Conservation (phyloP, 1,140 invertebrate genomes). For the Nebria ingens region DNA sequence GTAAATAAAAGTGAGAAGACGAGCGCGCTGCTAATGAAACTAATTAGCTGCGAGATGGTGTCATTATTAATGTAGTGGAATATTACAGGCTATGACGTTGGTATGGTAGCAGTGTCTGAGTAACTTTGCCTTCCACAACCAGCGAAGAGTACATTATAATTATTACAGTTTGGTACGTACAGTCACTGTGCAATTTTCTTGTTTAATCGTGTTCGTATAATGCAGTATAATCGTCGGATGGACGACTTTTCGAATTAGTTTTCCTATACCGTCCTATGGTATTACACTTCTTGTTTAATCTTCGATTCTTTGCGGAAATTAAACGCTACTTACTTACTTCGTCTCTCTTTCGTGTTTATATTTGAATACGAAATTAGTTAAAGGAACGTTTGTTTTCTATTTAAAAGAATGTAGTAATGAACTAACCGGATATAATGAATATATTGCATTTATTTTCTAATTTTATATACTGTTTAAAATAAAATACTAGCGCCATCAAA, state of each 20-base stretch:
- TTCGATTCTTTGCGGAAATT: background rate
- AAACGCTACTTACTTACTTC: too few species aligned
- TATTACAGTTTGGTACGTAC: background rate
- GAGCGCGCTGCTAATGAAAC: background rate
- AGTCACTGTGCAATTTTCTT: background rate
- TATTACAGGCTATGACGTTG: background rate
- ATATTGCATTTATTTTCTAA: too few species aligned
- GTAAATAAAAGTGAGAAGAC: too few species aligned
- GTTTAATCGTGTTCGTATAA: background rate
- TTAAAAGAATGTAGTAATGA: too few species aligned
- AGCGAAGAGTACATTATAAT: background rate
- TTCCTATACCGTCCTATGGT: background rate
- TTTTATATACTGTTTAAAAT: too few species aligned
- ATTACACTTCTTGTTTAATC: background rate
- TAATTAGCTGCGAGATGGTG: background rate
- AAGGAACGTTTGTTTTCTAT: too few species aligned
- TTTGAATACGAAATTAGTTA: too few species aligned
- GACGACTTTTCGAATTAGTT: background rate
- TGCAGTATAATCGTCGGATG: background rate
- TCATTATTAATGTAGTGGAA: background rate
- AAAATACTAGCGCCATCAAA: too few species aligned
- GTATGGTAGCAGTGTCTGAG: too few species aligned
- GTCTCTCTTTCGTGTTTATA: too few species aligned
- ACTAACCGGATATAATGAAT: too few species aligned
- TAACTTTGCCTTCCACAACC: too few species aligned